Base-by-base conservation (phyloP, 2,888 invertebrate genomes). In the Scaeva pyrastri region DNA sequence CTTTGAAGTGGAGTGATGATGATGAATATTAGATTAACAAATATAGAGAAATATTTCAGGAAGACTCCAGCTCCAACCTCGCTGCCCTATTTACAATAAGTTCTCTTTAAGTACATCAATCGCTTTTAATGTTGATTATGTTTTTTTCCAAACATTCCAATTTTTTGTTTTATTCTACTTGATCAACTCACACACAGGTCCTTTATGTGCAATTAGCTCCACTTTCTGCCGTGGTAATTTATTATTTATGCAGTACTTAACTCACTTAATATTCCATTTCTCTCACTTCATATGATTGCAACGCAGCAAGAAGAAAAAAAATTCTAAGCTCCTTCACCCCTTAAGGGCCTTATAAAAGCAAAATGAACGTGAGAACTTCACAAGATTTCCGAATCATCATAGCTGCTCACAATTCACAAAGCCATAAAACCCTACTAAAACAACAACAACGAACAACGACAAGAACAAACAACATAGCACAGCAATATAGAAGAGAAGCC, bases 291-390 rank as follows among this genome's bases (percentile, higher is more conserved):
- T 41, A 31, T 36, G 39, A 58, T 21, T 36, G 14, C 1, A 60
- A 14, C 23, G 14, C n/a, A 14, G 0, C 52, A 0, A n/a, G 10
- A 7, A 43, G 26, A n/a, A 23, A 45, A 26, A 8, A 11, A 58
- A 39, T 68, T 26, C 48, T 45, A 68, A 76, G 58, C 60, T 41
- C 21, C 50, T 66, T 55, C 19, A 64, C 10, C 48, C 55, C 56
- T 39, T 26, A 45, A 62, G 62, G 55, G 39, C 56, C 10, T 39
- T 12, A 52, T 12, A 19, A 41, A 31, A 52, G 55, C 60, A 23
- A 83, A 77, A 83, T 78, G 55, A 83, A 83, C 82, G 73, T 78
- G 82, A 73, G 82, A 78, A 73, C 78, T 72, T 60, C 58, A 68
- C 60, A 70, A 68, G 62, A 71, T 73, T 41, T 36, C 26, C 56